A percentile compares a stretch with the other conserved stretches of the same genome.
These are phyloP conservation scores for Neomorphus geoffroyi DNA, from an alignment of 2,797 vertebrate species.

Conservation along the genomic window DNA sequence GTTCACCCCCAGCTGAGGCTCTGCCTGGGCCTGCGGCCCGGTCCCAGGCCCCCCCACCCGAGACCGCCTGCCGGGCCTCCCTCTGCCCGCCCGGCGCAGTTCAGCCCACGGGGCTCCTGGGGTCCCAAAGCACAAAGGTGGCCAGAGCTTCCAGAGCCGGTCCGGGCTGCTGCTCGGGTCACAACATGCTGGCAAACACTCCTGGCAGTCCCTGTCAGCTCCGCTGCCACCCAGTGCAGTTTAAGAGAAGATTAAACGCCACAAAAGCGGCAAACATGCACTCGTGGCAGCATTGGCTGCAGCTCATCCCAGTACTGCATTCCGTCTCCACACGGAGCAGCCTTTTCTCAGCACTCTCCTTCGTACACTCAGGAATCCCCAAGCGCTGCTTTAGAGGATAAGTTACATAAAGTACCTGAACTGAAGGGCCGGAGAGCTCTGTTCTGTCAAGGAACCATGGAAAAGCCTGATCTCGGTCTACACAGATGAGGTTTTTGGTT, in stretches of 20 bases:
- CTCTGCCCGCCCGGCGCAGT: background rate
- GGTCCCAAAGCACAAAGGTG: background rate
- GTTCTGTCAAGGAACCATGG: fast-evolving
- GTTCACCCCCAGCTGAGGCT: background rate
- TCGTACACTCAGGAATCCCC: background rate
- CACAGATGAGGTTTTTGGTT: background rate
- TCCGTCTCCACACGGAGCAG: background rate
- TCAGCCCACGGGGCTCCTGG: background rate
- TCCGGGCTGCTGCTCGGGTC: too few species aligned
- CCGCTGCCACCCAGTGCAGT: background rate
- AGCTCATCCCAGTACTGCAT: background rate
- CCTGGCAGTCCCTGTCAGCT: background rate
- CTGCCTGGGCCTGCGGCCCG: background rate
- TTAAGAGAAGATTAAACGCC: background rate
- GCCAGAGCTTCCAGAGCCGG: background rate
- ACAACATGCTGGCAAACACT: too few species aligned
- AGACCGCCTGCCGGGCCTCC: too few species aligned
- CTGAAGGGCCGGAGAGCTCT: background rate
- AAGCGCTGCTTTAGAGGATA: background rate
- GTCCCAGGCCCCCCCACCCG: background rate
- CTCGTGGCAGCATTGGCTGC: background rate
- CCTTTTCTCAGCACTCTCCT: background rate
- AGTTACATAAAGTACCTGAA: background rate
- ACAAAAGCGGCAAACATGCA: background rate
- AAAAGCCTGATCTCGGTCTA: background rate